Percentiles rank a stretch among this genome's conserved stretches.
phyloP scores from a whole-genome alignment of 2,797 vertebrate species.

The Lacerta viridis region DNA sequence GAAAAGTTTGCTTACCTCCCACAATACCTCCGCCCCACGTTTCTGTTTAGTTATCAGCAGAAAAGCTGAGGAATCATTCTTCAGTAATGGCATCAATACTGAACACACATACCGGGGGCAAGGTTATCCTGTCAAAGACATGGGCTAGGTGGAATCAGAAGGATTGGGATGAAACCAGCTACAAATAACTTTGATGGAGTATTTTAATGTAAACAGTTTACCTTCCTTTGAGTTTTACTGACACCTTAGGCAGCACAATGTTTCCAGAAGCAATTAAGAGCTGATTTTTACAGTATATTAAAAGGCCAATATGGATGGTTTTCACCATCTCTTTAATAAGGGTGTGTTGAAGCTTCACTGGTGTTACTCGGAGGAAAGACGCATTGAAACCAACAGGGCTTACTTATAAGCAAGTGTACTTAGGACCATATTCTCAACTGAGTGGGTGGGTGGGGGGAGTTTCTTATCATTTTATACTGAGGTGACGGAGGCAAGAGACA shows the following conservation, averaged over 20 bases:
- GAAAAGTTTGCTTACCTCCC: slow-evolving; percentile 76
- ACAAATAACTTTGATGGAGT: slow-evolving; percentile 79
- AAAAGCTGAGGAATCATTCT: slow-evolving; percentile 74
- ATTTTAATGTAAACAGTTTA: slow-evolving; percentile 79
- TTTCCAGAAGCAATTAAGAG: slow-evolving; percentile 16
- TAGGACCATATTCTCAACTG: no score
- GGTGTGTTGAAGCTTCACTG: not conserved
- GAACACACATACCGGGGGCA: slow-evolving; percentile 63
- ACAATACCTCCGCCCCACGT: slow-evolving; percentile 62
- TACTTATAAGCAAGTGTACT: no score
- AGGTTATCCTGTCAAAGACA: slow-evolving; percentile 78
- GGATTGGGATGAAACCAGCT: slow-evolving; percentile 77
- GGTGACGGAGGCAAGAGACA: no score
- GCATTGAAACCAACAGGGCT: no score
- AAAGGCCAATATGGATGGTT: not conserved
- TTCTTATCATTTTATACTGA: no score
- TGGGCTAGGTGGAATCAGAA: slow-evolving; percentile 62
- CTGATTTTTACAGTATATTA: not conserved
- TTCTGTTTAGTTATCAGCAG: slow-evolving; percentile 80
- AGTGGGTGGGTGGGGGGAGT: no score
- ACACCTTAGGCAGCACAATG: slow-evolving; percentile 57
- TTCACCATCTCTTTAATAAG: no score
- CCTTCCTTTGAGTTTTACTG: slow-evolving; percentile 70
- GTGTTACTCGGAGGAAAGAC: no score
- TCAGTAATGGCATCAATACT: slow-evolving; percentile 77